These are phyloP conservation scores for Drosophila bunnanda DNA, from an alignment of 2,888 invertebrate species.

Conservation along the genomic window DNA sequence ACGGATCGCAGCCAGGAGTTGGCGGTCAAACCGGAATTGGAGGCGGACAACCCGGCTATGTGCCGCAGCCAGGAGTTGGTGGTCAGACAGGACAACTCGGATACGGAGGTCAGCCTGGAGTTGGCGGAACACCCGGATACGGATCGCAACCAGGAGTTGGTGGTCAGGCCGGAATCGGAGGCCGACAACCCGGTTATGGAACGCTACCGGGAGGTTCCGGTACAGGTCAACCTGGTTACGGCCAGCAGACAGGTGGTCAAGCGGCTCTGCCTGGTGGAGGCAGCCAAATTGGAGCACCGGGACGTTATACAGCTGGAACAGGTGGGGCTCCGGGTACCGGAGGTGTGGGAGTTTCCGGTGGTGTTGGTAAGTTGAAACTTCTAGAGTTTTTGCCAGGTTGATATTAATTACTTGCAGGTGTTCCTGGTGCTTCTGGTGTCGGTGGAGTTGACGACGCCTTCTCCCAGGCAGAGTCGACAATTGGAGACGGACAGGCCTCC, in stretches of 20 bases:
- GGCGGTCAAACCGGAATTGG: neutral
- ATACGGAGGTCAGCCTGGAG: neutral
- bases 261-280: constrained; percentile 26
- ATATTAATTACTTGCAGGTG: constrained; percentile 19
- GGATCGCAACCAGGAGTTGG: too few relatives aligned
- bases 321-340: constrained; percentile 19
- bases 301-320: constrained; percentile 52
- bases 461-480: constrained; percentile 88
- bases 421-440: constrained; percentile 45
- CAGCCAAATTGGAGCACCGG: constrained; percentile 41
- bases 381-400: rapidly evolving
- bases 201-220: neutral
- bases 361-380: constrained; percentile 47
- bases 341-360: constrained; percentile 12
- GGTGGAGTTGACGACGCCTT: constrained; percentile 87
- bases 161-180: constrained; percentile 1
- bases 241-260: constrained; percentile 6
- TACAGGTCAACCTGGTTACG: constrained; percentile 18
- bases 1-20: constrained; percentile 8
- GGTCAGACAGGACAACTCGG: neutral
- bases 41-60: neutral
- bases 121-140: too few relatives aligned
- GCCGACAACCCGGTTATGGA: neutral
- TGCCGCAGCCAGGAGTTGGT: neutral
- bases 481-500: constrained; percentile 89